These are phyloP conservation scores for Hipparchia sbordonii DNA, from an alignment of 2,888 invertebrate species.

Conservation along the genomic window DNA sequence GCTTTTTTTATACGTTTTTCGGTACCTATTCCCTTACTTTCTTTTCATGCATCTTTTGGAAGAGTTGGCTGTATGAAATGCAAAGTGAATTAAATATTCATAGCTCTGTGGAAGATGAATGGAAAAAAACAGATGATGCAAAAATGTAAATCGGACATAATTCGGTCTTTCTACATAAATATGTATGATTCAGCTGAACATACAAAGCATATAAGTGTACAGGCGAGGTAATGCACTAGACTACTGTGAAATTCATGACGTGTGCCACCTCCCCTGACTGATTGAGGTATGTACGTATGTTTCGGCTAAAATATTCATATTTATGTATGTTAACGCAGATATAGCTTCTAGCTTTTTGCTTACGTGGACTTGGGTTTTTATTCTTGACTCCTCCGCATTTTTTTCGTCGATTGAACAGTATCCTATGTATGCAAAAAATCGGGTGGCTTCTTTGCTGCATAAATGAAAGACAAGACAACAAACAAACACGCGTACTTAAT, in stretches of 20 bases:
- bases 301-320: constrained; percentile 48
- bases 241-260: constrained; percentile 73
- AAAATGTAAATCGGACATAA: constrained; percentile 31
- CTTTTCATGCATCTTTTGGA: constrained; percentile 22
- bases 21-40: constrained; percentile 1
- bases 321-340: constrained; percentile 20
- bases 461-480: no score
- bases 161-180: constrained; percentile 32
- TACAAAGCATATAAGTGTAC: constrained; percentile 13
- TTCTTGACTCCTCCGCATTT: no score
- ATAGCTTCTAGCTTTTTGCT: not conserved
- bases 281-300: constrained; percentile 60
- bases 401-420: not conserved
- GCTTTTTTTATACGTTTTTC: not conserved
- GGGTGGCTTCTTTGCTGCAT: no score
- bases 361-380: not conserved
- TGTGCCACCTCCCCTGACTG: constrained; percentile 65
- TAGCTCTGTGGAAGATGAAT: constrained; percentile 27
- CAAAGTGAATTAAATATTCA: constrained; percentile 33
- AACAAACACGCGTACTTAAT: no score
- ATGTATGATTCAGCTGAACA: constrained; percentile 24
- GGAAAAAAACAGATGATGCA: constrained; percentile 29
- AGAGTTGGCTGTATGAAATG: constrained; percentile 25
- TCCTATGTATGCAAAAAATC: not conserved
- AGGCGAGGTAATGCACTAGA: constrained; percentile 36